phyloP scores from a whole-genome alignment of 2,888 invertebrate genomes.

The Chouioia cunea region DNA sequence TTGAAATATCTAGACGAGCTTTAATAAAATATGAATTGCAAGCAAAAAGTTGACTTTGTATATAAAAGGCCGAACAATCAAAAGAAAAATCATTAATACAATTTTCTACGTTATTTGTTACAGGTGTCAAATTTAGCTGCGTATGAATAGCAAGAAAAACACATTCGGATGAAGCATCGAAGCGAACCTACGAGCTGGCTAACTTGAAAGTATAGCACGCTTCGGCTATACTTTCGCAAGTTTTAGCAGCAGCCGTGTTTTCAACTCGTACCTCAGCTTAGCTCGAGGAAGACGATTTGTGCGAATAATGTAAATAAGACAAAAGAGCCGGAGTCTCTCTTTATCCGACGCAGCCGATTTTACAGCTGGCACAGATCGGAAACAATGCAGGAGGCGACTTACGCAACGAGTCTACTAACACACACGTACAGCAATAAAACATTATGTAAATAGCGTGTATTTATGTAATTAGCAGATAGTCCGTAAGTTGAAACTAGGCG shows the following conservation, averaged over 20 bases:
- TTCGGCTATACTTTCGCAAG: constrained; percentile 63
- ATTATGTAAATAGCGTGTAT: constrained; percentile 65
- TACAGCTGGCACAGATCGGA: constrained; percentile 5
- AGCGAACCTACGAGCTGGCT: constrained; percentile 55
- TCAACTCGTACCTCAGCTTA: constrained; percentile 33
- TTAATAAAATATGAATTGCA: too few species aligned
- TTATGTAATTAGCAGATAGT: constrained; percentile 64
- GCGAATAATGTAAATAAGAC: constrained; percentile 39
- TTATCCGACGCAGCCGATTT: background rate
- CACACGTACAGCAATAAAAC: constrained; percentile 28
- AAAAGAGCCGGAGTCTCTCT: constrained; percentile 16
- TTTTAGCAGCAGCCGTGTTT: constrained; percentile 53
- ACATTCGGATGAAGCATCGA: background rate
- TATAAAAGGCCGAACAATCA: too few species aligned
- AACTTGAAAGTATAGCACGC: constrained; percentile 63
- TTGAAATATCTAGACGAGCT: too few species aligned
- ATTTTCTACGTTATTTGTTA: constrained; percentile 49
- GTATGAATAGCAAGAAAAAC: constrained; percentile 70
- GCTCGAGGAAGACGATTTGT: constrained; percentile 28
- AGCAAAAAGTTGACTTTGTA: too few species aligned
- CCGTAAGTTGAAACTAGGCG: constrained; percentile 31
- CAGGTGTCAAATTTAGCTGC: constrained; percentile 83
- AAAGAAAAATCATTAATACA: too few species aligned
- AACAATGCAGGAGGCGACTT: constrained; percentile 30
- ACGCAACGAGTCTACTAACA: constrained; percentile 34